A percentile compares a stretch with the other conserved stretches of the same genome.
Conservation (phyloP, 2,888 invertebrate species). For the Polyommatus iphigenia region DNA sequence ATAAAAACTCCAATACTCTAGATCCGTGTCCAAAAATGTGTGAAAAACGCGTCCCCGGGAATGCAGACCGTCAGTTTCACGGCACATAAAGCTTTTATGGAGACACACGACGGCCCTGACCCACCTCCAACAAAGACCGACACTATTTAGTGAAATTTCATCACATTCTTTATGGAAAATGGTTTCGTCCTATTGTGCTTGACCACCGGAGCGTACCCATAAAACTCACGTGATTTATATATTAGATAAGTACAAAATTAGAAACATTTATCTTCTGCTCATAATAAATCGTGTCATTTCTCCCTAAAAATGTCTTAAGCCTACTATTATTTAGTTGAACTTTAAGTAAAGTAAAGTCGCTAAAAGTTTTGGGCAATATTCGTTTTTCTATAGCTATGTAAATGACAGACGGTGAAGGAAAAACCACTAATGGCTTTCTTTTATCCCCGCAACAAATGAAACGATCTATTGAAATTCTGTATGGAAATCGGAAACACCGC, state of each 20-base stretch:
- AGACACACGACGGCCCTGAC: slow-evolving; percentile 49
- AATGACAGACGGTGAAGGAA: neutral
- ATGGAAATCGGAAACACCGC: neutral
- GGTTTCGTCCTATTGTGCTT: slow-evolving; percentile 14
- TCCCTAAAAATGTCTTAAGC: neutral
- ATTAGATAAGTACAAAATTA: neutral
- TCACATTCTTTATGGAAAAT: slow-evolving; percentile 24
- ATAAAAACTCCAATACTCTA: slow-evolving; percentile 8
- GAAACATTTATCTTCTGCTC: neutral
- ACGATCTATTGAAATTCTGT: too few species aligned
- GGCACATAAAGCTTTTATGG: slow-evolving; percentile 70
- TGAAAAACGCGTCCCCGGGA: slow-evolving; percentile 26
- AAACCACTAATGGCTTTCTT: too few species aligned
- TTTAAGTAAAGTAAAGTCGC: too few species aligned
- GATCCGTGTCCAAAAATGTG: slow-evolving; percentile 23
- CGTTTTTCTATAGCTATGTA: neutral
- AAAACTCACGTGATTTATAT: slow-evolving; percentile 8
- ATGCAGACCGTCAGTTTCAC: slow-evolving; percentile 55
- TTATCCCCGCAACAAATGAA: too few species aligned
- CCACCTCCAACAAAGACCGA: neutral
- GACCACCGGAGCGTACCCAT: neutral
- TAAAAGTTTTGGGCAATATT: neutral
- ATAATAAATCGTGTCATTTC: neutral
- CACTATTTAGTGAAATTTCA: slow-evolving; percentile 30
- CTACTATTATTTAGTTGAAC: too few species aligned